phyloP scores from a whole-genome alignment of 2,797 vertebrate genomes.

The Dipus sagitta region DNA sequence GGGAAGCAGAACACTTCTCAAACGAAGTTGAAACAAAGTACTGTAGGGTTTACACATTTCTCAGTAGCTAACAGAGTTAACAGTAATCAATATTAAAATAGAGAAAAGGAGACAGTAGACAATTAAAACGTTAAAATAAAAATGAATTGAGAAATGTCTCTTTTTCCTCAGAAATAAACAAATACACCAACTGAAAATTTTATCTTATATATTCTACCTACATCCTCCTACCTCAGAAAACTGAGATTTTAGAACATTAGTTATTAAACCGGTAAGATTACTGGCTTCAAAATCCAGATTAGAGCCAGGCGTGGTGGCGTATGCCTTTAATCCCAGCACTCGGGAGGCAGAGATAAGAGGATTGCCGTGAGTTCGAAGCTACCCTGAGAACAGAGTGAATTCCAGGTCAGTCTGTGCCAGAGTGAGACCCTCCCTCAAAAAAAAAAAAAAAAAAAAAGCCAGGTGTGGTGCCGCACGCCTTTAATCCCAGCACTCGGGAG shows the following conservation, averaged over 20 bases:
- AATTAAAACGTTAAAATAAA: conserved; percentile 6
- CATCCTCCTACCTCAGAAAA: neutral
- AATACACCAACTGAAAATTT: no score
- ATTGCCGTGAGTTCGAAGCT: no score
- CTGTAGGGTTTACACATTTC: neutral
- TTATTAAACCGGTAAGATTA: neutral
- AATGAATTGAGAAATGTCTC: neutral
- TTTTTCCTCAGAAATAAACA: neutral
- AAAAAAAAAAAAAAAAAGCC: neutral
- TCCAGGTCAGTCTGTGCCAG: no score
- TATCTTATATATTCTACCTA: no score
- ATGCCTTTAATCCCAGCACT: no score
- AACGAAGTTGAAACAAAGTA: conserved; percentile 47
- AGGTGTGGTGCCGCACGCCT: no score
- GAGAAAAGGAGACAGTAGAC: neutral
- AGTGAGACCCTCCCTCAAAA: neutral
- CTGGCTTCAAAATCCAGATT: no score
- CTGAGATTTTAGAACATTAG: conserved; percentile 8
- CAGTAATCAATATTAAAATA: neutral
- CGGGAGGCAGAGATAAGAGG: no score
- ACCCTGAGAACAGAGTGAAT: no score
- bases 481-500: no score
- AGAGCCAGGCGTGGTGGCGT: no score
- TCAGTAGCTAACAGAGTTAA: neutral
- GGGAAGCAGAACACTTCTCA: no score